Evolutionary conservation across 2,113 vertebrate genomes (phyloP).

Genomic region (Patagioenas fasciata): DNA sequence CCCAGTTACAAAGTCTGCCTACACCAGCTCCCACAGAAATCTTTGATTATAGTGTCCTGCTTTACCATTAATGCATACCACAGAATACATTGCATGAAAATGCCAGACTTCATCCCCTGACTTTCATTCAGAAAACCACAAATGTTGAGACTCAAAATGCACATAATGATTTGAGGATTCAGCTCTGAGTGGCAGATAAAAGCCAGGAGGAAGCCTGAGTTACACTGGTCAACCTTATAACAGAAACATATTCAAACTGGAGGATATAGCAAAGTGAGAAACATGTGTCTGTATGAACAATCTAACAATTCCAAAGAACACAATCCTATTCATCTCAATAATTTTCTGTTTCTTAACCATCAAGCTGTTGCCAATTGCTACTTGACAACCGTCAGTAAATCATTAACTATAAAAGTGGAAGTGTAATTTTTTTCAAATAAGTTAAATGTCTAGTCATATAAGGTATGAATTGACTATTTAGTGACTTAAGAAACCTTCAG

Average conservation of each 20-base stretch:
- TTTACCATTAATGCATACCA: slow-evolving; percentile 61
- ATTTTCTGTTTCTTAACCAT: background rate
- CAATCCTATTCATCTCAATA: background rate
- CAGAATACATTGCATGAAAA: slow-evolving; percentile 46
- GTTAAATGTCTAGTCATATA: background rate
- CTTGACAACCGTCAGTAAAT: background rate
- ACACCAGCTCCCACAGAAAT: slow-evolving; percentile 41
- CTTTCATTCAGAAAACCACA: slow-evolving; percentile 59
- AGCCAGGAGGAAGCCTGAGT: background rate
- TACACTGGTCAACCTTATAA: background rate
- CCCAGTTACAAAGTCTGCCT: background rate
- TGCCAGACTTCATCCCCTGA: slow-evolving; percentile 32
- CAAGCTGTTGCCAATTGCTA: background rate
- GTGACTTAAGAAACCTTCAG: background rate
- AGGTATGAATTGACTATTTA: background rate
- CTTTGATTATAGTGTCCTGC: slow-evolving; percentile 57
- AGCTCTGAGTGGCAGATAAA: slow-evolving; percentile 15
- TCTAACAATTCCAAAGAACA: background rate
- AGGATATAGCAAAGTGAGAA: background rate
- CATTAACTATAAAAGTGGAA: background rate
- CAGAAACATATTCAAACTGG: background rate
- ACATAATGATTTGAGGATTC: slow-evolving; percentile 23
- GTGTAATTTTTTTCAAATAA: background rate
- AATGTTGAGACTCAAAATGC: slow-evolving; percentile 54
- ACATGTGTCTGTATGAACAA: background rate